Evolutionary conservation across 2,888 invertebrate species (phyloP).

Genomic region (Eristalinus sepulchralis): DNA sequence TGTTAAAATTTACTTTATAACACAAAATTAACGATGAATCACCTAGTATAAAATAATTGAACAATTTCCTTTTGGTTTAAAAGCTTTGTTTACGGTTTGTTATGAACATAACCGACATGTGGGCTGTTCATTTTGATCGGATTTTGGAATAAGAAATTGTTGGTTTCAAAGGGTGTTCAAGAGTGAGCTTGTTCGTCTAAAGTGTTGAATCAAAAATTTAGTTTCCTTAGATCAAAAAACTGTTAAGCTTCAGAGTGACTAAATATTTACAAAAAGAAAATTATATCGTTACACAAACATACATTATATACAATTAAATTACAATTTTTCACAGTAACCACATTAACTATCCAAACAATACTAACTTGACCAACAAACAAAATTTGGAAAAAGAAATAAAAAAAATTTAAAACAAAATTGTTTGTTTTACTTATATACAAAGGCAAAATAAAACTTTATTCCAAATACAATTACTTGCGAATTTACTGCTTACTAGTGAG

Average conservation of each 20-base stretch:
- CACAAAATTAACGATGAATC: too few species aligned
- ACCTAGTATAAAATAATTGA: too few species aligned
- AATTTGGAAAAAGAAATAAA: neutral
- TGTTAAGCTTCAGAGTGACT: neutral
- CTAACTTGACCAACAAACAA: neutral
- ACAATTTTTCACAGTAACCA: neutral
- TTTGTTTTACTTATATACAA: slow-evolving; percentile 25
- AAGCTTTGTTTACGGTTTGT: too few species aligned
- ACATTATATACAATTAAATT: neutral
- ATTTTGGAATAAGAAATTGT: too few species aligned
- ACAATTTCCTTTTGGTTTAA: too few species aligned
- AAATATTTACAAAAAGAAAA: neutral
- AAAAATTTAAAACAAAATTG: neutral
- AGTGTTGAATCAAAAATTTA: too few species aligned
- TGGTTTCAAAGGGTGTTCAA: too few species aligned
- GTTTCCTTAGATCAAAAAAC: too few species aligned
- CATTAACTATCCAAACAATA: slow-evolving; percentile 31
- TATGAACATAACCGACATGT: too few species aligned
- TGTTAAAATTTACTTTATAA: too few species aligned
- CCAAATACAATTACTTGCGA: slow-evolving; percentile 30
- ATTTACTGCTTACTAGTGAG: slow-evolving; percentile 38
- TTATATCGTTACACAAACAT: neutral
- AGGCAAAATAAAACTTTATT: slow-evolving; percentile 11
- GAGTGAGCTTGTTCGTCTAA: too few species aligned
- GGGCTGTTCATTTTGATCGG: too few species aligned